Conservation (phyloP, 2,888 invertebrate species). For the Plebejus argus region DNA sequence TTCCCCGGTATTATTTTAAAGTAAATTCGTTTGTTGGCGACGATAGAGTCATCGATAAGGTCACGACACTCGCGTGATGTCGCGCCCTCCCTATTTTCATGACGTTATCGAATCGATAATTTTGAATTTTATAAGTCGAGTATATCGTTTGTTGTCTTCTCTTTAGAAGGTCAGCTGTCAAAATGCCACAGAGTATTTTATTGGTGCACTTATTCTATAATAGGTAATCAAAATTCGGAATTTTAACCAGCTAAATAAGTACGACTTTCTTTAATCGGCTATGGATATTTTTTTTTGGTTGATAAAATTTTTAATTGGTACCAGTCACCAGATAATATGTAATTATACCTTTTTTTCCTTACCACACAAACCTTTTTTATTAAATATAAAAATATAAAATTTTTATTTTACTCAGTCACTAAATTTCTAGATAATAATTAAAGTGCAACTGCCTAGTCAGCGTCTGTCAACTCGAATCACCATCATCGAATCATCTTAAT, state of each 20-base stretch:
- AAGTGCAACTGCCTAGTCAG: neutral
- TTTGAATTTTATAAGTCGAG: neutral
- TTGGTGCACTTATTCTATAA: neutral
- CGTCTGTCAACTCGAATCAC: neutral
- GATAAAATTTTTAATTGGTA: too few relatives aligned
- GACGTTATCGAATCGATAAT: neutral
- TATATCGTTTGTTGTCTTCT: neutral
- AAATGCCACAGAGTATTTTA: neutral
- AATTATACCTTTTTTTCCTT: too few relatives aligned
- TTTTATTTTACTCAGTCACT: too few relatives aligned
- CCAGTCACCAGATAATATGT: too few relatives aligned
- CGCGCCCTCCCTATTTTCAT: constrained; percentile 9
- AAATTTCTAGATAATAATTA: neutral
- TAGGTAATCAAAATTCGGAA: too few relatives aligned
- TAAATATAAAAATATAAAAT: too few relatives aligned
- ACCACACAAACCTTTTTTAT: too few relatives aligned
- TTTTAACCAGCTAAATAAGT: too few relatives aligned
- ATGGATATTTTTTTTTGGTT: too few relatives aligned
- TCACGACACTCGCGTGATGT: constrained; percentile 25
- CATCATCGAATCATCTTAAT: constrained; percentile 50
- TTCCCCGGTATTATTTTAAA: constrained; percentile 19
- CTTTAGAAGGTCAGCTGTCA: neutral
- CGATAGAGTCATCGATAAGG: constrained; percentile 28
- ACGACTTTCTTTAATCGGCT: too few relatives aligned
- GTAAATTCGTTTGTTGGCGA: constrained; percentile 28